Conservation (phyloP, 2,113 vertebrate genomes). For the Puntigrus tetrazona region DNA sequence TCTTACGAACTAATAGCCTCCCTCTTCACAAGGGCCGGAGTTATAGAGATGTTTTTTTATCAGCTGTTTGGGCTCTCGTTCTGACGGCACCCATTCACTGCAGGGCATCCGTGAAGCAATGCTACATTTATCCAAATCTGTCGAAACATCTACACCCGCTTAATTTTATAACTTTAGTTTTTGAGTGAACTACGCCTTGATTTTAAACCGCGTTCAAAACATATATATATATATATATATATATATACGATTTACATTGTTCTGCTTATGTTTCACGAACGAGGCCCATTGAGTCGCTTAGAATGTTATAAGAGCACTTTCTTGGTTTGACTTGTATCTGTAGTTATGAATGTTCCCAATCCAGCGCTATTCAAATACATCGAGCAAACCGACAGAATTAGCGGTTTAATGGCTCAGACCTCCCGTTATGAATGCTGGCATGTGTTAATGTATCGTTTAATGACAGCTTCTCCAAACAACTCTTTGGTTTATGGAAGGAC, state of each 20-base stretch:
- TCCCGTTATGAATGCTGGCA: slow-evolving; percentile 11
- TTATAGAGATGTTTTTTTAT: too few relatives aligned
- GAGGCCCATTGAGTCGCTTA: neutral
- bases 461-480: slow-evolving; percentile 14
- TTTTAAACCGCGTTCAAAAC: neutral
- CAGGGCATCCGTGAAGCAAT: neutral
- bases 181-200: neutral
- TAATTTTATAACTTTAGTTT: neutral
- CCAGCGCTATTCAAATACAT: neutral
- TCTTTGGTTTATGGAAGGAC: neutral
- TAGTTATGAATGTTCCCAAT: slow-evolving; percentile 13
- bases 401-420: neutral
- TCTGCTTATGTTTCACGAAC: neutral
- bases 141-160: neutral
- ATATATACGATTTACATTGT: neutral
- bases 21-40: too few relatives aligned
- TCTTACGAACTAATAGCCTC: too few relatives aligned
- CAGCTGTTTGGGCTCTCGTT: neutral
- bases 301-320: slow-evolving; percentile 12
- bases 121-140: neutral
- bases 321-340: neutral
- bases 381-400: neutral
- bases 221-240: too few relatives aligned
- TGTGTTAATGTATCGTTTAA: slow-evolving; percentile 5
- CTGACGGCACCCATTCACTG: neutral